Evolutionary conservation across 2,113 vertebrate genomes (phyloP).

Genomic region (Sigmodon hispidus): DNA sequence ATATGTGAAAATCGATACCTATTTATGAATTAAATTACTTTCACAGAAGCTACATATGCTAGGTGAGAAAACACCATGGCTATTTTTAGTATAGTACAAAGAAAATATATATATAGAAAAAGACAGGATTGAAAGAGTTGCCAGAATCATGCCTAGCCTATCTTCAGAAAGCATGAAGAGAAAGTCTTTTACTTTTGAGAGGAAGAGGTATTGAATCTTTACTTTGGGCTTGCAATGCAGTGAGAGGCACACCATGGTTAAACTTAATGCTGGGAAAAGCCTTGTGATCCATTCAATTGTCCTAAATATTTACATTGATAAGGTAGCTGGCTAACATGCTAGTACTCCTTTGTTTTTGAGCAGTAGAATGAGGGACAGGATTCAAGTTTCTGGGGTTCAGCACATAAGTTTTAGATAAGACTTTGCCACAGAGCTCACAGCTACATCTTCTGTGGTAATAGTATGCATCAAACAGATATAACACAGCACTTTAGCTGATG

Average conservation of each 20-base stretch:
- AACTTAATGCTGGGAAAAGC: accelerated
- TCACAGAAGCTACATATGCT: not conserved
- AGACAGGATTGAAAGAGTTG: not conserved
- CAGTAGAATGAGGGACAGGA: not conserved
- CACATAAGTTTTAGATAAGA: not conserved
- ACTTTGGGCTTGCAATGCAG: not conserved
- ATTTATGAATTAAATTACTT: not conserved
- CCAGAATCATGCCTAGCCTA: not conserved
- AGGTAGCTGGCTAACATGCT: not conserved
- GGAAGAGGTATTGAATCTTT: not conserved
- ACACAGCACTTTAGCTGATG: not conserved
- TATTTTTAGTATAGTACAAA: not conserved
- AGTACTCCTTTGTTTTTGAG: not conserved
- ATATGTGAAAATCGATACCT: not conserved
- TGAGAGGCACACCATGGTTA: not conserved
- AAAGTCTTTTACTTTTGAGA: not conserved
- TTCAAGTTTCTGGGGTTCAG: not conserved
- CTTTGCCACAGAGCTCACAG: not conserved
- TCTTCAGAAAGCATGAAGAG: not conserved
- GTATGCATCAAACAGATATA: not conserved
- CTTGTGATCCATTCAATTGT: too few species aligned
- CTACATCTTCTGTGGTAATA: not conserved
- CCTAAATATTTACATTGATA: not conserved
- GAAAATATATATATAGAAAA: not conserved
- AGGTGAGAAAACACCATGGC: not conserved